A percentile compares a stretch with the other conserved stretches of the same genome.
Evolutionary conservation across 2,113 vertebrate species (phyloP).

Genomic region (Zosterops borbonicus): DNA sequence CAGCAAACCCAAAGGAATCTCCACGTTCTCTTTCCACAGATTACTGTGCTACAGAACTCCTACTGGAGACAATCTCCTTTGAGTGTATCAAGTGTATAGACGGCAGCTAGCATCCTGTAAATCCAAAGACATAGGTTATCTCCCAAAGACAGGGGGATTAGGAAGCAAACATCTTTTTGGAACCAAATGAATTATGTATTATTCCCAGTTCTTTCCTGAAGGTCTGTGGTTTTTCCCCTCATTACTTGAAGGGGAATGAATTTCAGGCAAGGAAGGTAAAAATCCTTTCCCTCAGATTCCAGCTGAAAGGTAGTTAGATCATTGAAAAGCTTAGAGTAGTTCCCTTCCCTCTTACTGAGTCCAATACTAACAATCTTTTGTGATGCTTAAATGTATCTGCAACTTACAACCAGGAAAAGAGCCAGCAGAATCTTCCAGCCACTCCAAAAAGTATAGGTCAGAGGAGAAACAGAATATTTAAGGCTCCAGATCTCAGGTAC

Average conservation of each 20-base stretch:
- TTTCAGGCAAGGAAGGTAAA: not conserved
- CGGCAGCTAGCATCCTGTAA: not conserved
- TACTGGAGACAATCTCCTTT: not conserved
- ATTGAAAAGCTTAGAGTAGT: not conserved
- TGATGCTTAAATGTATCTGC: not conserved
- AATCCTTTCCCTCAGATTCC: not conserved
- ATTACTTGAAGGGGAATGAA: not conserved
- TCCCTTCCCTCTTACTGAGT: not conserved
- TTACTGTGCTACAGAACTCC: not conserved
- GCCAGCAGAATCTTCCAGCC: not conserved
- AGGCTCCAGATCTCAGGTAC: not conserved
- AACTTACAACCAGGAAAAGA: not conserved
- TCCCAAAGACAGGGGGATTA: not conserved
- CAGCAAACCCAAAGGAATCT: not conserved
- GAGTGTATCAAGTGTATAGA: fast-evolving
- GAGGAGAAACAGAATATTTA: not conserved
- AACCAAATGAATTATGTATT: not conserved
- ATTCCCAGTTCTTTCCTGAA: not conserved
- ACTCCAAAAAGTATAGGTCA: not conserved
- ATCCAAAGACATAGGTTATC: not conserved
- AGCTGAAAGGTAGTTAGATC: not conserved
- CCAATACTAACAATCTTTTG: not conserved
- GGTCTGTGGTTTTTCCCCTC: fast-evolving
- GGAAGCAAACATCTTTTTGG: not conserved
- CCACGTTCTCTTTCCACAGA: not conserved